Base-by-base conservation (phyloP, 1,140 invertebrate species). In the Nephotettix cincticeps region DNA sequence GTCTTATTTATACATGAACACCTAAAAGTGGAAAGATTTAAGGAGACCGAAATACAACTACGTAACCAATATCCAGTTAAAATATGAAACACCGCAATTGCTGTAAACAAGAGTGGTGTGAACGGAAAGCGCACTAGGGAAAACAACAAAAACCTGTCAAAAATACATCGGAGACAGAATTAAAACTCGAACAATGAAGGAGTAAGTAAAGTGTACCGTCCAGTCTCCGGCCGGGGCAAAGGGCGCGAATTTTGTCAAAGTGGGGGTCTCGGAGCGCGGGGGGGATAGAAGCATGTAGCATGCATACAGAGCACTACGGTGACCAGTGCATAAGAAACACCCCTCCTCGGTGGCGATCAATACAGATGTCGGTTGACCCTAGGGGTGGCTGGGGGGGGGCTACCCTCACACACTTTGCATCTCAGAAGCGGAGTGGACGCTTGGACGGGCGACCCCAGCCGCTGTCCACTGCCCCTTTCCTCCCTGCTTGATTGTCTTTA, bases 241-340 rank as follows among this genome's bases (percentile, higher is more conserved):
- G 51, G 21, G 32, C 30, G 36, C 19, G 47, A 9, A 11, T 28
- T 43, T 28, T 36, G 47, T 43, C 30, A 68, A 68, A 30, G 66
- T 17, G 23, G 32, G 36, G 65, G 17, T 23, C 2, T 9, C 6
- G 32, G 25, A 9, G 65, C 25, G 25, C 2, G 21, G 30, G 23
- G 29, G 66, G n/a, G 23, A 27, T 17, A 28, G 25, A 68, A n/a
- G 66, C 36, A 68, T 23, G 28, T 23, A 36, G 66, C 66, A 68
- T 68, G 36, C 66, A 51, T 28, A 68, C 28, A 36, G 30, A 6
- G 43, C n/a, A 23, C 30, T 17, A n/a, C 25, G 66, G 66, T 68
- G 66, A 68, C 66, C 66, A 68, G 66, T 68, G 66, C 66, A 68
- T 68, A 68, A 68, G 66, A 68, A 68, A 54, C 66, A 68, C 43